Percentiles rank a stretch among this genome's conserved stretches.
Conservation (phyloP, 2,888 invertebrate species). For the Ornithoptera priamus region DNA sequence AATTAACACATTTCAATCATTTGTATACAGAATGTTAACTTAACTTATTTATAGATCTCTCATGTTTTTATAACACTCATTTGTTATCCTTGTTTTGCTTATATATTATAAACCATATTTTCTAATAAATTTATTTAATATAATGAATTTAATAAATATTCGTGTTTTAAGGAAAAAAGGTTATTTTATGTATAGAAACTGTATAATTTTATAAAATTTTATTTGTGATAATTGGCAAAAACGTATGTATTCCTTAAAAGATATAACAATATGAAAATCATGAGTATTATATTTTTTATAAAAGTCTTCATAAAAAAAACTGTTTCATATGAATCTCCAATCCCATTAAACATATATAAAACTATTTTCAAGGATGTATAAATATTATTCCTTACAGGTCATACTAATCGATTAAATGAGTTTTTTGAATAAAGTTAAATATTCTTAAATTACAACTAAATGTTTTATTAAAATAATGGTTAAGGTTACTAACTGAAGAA, state of each 20-base stretch:
- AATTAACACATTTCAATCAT: not conserved
- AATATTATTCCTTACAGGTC: not conserved
- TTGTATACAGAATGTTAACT: not conserved
- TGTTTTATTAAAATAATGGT: not conserved
- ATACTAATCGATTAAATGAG: too few species aligned
- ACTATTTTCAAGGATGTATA: not conserved
- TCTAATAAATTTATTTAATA: too few species aligned
- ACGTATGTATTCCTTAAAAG: too few species aligned
- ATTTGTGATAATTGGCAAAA: not conserved
- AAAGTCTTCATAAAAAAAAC: not conserved
- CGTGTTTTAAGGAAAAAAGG: too few species aligned
- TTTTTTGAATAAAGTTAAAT: not conserved
- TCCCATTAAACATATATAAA: not conserved
- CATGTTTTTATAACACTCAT: too few species aligned
- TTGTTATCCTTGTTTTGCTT: not conserved
- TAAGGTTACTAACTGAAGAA: not conserved
- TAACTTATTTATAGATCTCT: not conserved
- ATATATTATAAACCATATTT: not conserved
- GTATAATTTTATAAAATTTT: not conserved
- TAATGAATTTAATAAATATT: too few species aligned
- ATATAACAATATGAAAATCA: not conserved
- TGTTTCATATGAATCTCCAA: not conserved
- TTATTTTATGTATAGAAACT: too few species aligned
- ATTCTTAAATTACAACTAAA: not conserved
- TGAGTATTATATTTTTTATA: not conserved